Base-by-base conservation (phyloP, 2,797 vertebrate genomes). In the Rhabdophis nuchalis region DNA sequence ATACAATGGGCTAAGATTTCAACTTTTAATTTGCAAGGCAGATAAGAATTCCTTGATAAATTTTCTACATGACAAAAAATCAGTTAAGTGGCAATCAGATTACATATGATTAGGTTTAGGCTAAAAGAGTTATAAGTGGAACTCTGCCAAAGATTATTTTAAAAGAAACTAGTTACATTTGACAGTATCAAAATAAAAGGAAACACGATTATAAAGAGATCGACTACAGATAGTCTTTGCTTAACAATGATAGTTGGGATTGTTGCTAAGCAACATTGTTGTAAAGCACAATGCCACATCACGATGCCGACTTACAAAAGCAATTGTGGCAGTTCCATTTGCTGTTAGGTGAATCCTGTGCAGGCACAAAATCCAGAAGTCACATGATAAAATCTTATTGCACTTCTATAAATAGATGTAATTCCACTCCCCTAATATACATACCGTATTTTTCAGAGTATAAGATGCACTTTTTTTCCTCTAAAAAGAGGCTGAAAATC, bases 1-100 rank as follows among this genome's bases (percentile, higher is more conserved):
- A 18, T 61, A 60, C 91, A 68, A 52, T 4, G 32, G 9, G 14
- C 50, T 36, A 2, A 64, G 10, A 90, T 54, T 61, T 91, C 7
- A 54, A 85, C 10, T 36, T 90, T 53, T 46, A 61, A 57, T 87
- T 92, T 64, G 27, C 23, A 85, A 85, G 25, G 3, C 56, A 53
- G 25, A 53, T 25, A 90, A 32, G 46, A 86, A 88, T 88, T 87
- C 85, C 41, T 77, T 88, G n/a, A 77, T 85, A 57, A 87, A 92
- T 90, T 90, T 56, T 57, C 85, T 90, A 68, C 53, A 87, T 23
- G 25, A 82, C 86, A 61, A 54, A 54, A 90, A 41, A 85, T 88
- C 54, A 85, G 53, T 93, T 93, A 93, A n/a, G 9, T 93, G 64
- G 32, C 92, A 93, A 93, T 82, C 89, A 88, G 61, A 93, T 85